These are phyloP conservation scores for Danio tinwini DNA, from an alignment of 2,797 vertebrate species.

Conservation along the genomic window DNA sequence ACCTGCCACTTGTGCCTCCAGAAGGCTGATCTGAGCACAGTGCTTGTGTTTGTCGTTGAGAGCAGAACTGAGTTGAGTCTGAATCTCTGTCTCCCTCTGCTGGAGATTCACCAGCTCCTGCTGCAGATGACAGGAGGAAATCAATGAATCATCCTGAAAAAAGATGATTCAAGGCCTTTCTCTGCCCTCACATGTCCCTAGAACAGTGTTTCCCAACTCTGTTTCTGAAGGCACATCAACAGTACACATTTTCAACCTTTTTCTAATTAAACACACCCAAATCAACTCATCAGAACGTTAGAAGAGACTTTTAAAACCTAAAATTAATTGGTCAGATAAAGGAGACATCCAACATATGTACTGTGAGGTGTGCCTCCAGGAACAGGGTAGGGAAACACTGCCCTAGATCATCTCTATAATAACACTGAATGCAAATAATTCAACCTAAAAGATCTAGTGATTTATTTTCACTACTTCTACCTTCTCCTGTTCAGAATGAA, in stretches of 20 bases:
- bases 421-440: background rate
- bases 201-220: no score
- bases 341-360: no score
- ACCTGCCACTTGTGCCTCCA: conserved; percentile 79
- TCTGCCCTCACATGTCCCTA: background rate
- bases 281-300: no score
- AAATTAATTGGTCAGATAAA: no score
- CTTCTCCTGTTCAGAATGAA: conserved; percentile 85
- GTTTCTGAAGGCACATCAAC: no score
- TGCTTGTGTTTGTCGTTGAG: conserved; percentile 74
- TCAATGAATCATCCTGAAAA: conserved; percentile 76
- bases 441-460: background rate
- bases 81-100: conserved; percentile 80
- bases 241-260: no score
- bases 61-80: conserved; percentile 72
- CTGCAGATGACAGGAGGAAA: conserved; percentile 78
- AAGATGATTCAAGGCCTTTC: background rate
- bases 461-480: conserved; percentile 62
- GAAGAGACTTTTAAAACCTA: no score
- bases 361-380: no score
- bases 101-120: conserved; percentile 79
- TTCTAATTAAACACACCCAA: no score
- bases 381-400: no score
- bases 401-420: no score
- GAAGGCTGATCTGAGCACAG: conserved; percentile 67